Evolutionary conservation across 2,113 vertebrate genomes (phyloP).

Genomic region (Oncorhynchus mykiss): DNA sequence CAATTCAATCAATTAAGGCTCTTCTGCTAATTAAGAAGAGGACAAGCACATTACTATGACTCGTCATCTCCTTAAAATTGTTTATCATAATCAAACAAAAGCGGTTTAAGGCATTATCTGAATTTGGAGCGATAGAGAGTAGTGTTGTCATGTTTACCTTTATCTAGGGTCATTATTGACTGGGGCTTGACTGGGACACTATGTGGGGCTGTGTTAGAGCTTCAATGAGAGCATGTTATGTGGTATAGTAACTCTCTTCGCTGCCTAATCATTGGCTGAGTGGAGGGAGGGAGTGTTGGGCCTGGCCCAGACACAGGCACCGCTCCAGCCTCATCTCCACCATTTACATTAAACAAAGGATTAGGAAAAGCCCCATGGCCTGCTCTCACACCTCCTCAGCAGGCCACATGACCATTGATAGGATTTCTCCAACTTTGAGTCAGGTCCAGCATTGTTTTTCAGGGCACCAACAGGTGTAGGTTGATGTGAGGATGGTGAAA

Average conservation of each 20-base stretch:
- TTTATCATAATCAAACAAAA: too few relatives aligned
- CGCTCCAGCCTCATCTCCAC: constrained; percentile 51
- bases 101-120: not conserved
- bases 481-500: not conserved
- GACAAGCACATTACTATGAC: too few relatives aligned
- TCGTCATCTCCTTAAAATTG: too few relatives aligned
- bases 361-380: constrained; percentile 49
- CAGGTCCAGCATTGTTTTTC: constrained; percentile 15
- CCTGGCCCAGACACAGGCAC: too few relatives aligned
- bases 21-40: not conserved
- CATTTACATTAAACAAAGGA: constrained; percentile 67
- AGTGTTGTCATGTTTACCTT: not conserved
- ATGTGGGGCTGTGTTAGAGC: constrained; percentile 3
- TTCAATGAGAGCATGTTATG: too few relatives aligned
- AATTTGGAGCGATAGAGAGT: not conserved
- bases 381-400: constrained; percentile 6
- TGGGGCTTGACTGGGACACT: not conserved
- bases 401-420: constrained; percentile 23
- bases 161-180: not conserved
- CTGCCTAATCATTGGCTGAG: too few relatives aligned
- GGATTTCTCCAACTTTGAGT: constrained; percentile 24
- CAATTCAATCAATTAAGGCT: not conserved
- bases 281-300: too few relatives aligned
- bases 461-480: not conserved
- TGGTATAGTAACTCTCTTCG: too few relatives aligned